These are phyloP conservation scores for Epinephelus lanceolatus DNA, from an alignment of 2,113 vertebrate species.

Conservation along the genomic window DNA sequence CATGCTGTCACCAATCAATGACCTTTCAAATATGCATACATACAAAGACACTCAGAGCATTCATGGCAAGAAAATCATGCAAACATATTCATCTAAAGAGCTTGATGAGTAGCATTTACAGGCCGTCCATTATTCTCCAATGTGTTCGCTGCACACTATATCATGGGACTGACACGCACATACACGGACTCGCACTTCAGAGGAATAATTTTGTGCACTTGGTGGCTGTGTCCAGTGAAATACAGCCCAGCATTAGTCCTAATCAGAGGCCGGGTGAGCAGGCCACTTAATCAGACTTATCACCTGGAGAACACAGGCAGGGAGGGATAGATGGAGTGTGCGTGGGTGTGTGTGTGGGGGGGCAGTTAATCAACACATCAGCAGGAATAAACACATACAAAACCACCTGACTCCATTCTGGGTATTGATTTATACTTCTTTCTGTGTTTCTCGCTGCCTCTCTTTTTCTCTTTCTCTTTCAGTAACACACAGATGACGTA, in stretches of 20 bases:
- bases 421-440: slow-evolving; percentile 72
- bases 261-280: slow-evolving; percentile 73
- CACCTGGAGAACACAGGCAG: slow-evolving; percentile 61
- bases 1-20: slow-evolving; percentile 46
- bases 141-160: not conserved
- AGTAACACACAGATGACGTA: slow-evolving; percentile 54
- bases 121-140: slow-evolving; percentile 14
- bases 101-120: slow-evolving; percentile 30
- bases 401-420: slow-evolving; percentile 59
- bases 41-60: slow-evolving; percentile 37
- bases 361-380: slow-evolving; percentile 82
- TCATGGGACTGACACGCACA: not conserved
- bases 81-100: slow-evolving; percentile 42
- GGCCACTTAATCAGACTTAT: slow-evolving; percentile 81
- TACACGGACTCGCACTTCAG: not conserved
- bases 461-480: slow-evolving; percentile 17
- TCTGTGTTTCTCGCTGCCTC: slow-evolving; percentile 32
- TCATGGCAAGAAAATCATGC: slow-evolving; percentile 37
- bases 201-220: slow-evolving; percentile 48
- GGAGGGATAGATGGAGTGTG: slow-evolving; percentile 32
- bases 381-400: slow-evolving; percentile 73
- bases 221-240: slow-evolving; percentile 60
- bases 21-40: slow-evolving; percentile 65
- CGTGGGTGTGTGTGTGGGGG: not conserved
- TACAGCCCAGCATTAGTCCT: slow-evolving; percentile 76